Percentiles rank a stretch among this genome's conserved stretches.
These are phyloP conservation scores for Nasua narica DNA, from an alignment of 2,797 vertebrate genomes.

Conservation along the genomic window DNA sequence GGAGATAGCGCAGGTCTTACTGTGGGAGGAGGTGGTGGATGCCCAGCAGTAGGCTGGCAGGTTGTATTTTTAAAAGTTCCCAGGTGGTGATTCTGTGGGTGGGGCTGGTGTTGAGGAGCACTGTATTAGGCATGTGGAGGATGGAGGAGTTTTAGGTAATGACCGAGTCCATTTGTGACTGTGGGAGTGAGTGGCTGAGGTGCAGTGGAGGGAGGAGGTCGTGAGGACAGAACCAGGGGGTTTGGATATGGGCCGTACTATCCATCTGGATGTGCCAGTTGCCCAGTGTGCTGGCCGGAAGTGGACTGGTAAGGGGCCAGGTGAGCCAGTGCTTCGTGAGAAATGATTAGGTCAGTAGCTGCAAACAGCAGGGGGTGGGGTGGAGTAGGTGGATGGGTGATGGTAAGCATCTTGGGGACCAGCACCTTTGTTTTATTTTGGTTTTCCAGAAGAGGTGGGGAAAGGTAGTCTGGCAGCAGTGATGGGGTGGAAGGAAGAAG, in stretches of 20 bases:
- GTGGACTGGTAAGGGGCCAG: neutral
- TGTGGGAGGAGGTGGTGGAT: neutral
- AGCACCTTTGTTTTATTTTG: conserved; percentile 1
- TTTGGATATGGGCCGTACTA: neutral
- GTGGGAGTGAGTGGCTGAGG: neutral
- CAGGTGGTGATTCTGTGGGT: neutral
- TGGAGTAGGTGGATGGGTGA: neutral
- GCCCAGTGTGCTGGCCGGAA: neutral
- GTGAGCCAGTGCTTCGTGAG: neutral
- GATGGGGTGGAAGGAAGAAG: neutral
- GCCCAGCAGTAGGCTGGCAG: neutral
- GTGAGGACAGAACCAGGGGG: neutral
- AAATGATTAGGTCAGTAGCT: neutral
- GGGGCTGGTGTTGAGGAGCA: neutral
- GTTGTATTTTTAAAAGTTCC: neutral
- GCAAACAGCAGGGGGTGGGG: neutral
- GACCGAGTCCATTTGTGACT: neutral
- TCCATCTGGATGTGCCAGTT: neutral
- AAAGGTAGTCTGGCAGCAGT: neutral
- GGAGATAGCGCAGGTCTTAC: neutral
- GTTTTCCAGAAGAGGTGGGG: neutral
- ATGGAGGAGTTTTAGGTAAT: neutral
- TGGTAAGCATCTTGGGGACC: neutral
- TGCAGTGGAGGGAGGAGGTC: neutral
- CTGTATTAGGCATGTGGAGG: neutral